A percentile compares a stretch with the other conserved stretches of the same genome.
These are phyloP conservation scores for Neoitamus cyanurus DNA, from an alignment of 2,888 invertebrate genomes.

Conservation along the genomic window DNA sequence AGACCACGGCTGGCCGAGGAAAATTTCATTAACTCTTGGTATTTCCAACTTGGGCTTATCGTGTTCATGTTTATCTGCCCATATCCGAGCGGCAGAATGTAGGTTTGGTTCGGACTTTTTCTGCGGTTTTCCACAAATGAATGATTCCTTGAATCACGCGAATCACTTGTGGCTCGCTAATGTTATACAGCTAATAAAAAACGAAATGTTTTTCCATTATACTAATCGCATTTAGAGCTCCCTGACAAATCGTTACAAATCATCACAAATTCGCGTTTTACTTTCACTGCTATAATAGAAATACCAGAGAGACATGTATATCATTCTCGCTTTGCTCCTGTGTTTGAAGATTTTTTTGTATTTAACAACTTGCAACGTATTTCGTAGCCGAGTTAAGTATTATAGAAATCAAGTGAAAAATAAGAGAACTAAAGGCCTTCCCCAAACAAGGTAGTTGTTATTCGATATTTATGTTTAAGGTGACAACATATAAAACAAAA, in stretches of 20 bases:
- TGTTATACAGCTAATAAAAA: background rate
- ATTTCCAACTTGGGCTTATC: constrained; percentile 18
- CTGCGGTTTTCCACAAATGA: background rate
- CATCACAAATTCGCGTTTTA: background rate
- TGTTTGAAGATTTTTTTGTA: background rate
- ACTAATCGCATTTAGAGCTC: background rate
- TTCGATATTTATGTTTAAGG: no score
- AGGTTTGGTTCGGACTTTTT: background rate
- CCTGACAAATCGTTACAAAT: constrained; percentile 39
- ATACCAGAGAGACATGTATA: background rate
- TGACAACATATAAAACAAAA: no score
- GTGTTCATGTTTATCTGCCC: background rate
- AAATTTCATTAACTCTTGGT: constrained; percentile 22
- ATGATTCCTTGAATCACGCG: background rate
- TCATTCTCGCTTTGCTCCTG: no score
- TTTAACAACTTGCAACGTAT: no score
- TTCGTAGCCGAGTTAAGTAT: no score
- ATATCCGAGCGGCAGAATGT: constrained; percentile 2
- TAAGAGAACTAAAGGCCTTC: no score
- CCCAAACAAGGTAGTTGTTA: no score
- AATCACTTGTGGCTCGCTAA: background rate
- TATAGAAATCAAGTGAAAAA: no score
- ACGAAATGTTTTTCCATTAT: constrained; percentile 18
- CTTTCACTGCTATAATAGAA: background rate
- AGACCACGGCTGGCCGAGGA: background rate